Percentiles rank a stretch among this genome's conserved stretches.
phyloP scores from a whole-genome alignment of 2,888 invertebrate genomes.

The Callyntrura guangdongensis region DNA sequence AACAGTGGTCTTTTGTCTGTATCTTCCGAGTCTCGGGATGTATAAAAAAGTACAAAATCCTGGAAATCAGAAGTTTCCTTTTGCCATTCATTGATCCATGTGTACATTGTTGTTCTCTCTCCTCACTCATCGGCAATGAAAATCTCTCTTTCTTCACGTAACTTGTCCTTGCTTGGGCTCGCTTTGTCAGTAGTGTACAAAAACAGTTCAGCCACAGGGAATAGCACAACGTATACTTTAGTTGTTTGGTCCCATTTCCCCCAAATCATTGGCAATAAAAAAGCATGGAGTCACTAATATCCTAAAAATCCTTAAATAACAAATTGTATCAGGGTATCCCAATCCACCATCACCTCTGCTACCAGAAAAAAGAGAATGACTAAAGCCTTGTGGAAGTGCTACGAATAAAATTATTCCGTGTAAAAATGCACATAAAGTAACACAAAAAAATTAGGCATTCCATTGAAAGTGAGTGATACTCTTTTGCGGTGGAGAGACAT shows the following conservation, averaged over 20 bases:
- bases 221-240: neutral
- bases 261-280: constrained; percentile 35
- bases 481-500: constrained; percentile 43
- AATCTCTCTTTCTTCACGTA: constrained; percentile 4
- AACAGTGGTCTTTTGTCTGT: constrained; percentile 56
- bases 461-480: constrained; percentile 48
- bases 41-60: constrained; percentile 64
- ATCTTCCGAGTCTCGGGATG: constrained; percentile 41
- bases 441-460: constrained; percentile 65
- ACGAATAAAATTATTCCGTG: constrained; percentile 27
- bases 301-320: neutral
- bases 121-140: neutral
- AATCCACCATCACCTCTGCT: neutral
- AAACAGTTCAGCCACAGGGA: no score
- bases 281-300: constrained; percentile 60
- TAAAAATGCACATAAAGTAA: constrained; percentile 58
- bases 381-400: neutral
- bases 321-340: neutral
- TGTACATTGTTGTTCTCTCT: constrained; percentile 44
- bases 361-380: neutral
- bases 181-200: no score
- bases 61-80: constrained; percentile 74
- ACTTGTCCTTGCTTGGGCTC: no score
- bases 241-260: constrained; percentile 20
- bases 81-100: constrained; percentile 72